Percentiles rank a stretch among this genome's conserved stretches.
Conservation (phyloP, 2,113 vertebrate genomes). For the Muscicapa adusta region DNA sequence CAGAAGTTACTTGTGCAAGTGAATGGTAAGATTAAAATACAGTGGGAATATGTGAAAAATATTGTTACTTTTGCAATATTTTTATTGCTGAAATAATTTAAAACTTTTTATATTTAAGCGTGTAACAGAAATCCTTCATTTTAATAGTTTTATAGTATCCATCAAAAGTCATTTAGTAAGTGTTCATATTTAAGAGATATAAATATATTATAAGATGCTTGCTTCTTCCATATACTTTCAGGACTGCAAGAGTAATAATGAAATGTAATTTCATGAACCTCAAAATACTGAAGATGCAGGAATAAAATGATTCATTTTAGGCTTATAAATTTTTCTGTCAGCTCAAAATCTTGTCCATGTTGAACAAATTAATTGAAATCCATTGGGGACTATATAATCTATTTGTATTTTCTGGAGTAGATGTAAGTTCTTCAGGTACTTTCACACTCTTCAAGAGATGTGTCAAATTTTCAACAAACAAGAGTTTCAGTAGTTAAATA, state of each 20-base stretch:
- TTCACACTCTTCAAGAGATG: background rate
- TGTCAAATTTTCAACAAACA: background rate
- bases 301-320: background rate
- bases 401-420: background rate
- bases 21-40: background rate
- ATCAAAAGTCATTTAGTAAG: background rate
- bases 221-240: background rate
- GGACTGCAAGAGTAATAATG: background rate
- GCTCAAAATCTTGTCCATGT: background rate
- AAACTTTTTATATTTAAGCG: background rate
- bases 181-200: background rate
- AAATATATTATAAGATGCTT: background rate
- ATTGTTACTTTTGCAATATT: background rate
- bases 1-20: background rate
- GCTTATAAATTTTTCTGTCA: background rate
- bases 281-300: background rate
- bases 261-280: background rate
- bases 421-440: background rate
- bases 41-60: background rate
- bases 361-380: background rate
- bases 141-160: background rate
- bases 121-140: background rate
- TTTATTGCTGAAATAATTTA: background rate
- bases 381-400: background rate
- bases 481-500: background rate